Conservation (phyloP, 2,888 invertebrate species). For the Polyploca ridens region DNA sequence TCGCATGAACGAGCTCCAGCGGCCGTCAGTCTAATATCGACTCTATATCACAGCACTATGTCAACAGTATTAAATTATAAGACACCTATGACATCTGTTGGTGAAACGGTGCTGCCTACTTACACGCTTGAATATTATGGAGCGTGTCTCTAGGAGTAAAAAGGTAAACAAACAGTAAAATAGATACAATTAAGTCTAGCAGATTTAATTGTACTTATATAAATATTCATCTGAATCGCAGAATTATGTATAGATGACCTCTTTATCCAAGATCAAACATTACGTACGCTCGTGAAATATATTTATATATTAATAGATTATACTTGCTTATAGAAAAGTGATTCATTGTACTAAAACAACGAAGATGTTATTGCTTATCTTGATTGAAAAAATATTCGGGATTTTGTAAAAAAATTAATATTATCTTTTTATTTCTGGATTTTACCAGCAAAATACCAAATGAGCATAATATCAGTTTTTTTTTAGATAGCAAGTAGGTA, state of each 20-base stretch:
- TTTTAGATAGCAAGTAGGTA: no score
- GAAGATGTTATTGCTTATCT: background rate
- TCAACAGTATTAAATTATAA: no score
- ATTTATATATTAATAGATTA: background rate
- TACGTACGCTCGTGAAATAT: background rate
- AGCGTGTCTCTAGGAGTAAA: no score
- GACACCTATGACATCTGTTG: no score
- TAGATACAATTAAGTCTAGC: background rate
- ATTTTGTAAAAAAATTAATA: slow-evolving; percentile 19
- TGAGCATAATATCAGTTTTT: no score
- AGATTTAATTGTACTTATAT: background rate
- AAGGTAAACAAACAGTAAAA: no score
- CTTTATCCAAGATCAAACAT: background rate
- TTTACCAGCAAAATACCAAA: background rate
- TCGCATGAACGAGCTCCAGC: no score
- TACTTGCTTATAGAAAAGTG: background rate
- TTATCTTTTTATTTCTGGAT: background rate
- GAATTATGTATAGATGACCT: background rate
- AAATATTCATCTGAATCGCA: background rate
- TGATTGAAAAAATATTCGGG: background rate
- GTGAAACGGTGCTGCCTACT: no score
- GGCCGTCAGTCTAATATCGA: no score
- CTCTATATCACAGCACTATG: no score
- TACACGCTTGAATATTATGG: no score
- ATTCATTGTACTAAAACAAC: background rate